Evolutionary conservation across 2,888 invertebrate species (phyloP).

Genomic region (Myopa tessellatipennis): DNA sequence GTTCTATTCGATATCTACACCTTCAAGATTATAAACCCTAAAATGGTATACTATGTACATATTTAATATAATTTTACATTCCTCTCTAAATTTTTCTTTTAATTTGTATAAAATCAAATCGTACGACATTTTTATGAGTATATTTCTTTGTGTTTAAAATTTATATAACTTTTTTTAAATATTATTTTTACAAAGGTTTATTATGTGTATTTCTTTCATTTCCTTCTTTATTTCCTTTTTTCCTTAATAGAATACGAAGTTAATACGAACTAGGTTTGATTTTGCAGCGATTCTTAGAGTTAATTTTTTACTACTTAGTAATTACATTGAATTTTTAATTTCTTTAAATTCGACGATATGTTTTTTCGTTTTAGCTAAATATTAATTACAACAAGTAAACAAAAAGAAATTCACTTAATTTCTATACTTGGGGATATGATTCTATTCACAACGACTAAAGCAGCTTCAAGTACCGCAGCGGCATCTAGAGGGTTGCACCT

Average conservation of each 20-base stretch:
- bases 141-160: no score
- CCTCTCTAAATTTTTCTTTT: no score
- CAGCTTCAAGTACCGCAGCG: not conserved
- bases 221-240: not conserved
- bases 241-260: not conserved
- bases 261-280: slow-evolving; percentile 38
- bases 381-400: slow-evolving; percentile 1
- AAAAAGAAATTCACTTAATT: not conserved
- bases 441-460: slow-evolving; percentile 37
- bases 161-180: no score
- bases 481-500: not conserved
- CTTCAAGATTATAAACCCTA: no score
- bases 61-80: no score
- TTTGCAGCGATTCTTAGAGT: slow-evolving; percentile 41
- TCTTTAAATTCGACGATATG: slow-evolving; percentile 64
- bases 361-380: slow-evolving; percentile 48
- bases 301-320: slow-evolving; percentile 27
- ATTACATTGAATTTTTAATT: slow-evolving; percentile 49
- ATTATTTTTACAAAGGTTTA: no score
- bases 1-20: no score
- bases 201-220: no score
- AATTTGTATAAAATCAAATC: no score
- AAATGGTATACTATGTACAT: no score
- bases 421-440: slow-evolving; percentile 46
- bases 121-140: no score